A percentile compares a stretch with the other conserved stretches of the same genome.
Conservation (phyloP, 2,113 vertebrate species). For the Scopus umbretta region DNA sequence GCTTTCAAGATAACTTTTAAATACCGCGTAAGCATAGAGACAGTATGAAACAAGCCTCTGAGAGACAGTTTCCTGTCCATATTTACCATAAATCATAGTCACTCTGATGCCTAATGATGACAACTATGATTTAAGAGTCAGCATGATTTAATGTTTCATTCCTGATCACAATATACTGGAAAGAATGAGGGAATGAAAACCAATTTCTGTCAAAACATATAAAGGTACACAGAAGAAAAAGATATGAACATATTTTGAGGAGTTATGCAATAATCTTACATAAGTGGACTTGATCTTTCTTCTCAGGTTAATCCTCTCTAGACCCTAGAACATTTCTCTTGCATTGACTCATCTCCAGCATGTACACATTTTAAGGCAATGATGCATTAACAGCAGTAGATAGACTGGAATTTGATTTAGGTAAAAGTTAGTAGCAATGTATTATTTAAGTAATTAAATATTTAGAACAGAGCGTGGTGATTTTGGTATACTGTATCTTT, state of each 20-base stretch:
- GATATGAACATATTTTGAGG: constrained; percentile 12
- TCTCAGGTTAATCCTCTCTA: constrained; percentile 41
- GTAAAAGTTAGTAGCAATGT: constrained; percentile 1
- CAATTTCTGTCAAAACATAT: constrained; percentile 9
- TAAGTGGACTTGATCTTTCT: constrained; percentile 32
- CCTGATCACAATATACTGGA: background rate
- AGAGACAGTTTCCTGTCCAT: background rate
- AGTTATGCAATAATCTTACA: constrained; percentile 46
- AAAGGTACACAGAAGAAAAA: background rate
- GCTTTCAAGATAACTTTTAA: background rate
- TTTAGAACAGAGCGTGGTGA: background rate
- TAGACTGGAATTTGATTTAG: background rate
- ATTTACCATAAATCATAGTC: background rate
- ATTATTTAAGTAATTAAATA: constrained; percentile 57
- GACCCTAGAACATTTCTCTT: background rate
- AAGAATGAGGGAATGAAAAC: background rate
- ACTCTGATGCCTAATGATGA: background rate
- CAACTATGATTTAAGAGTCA: background rate
- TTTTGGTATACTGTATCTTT: background rate
- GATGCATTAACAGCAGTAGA: background rate
- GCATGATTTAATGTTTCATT: background rate
- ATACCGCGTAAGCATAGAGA: background rate
- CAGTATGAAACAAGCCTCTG: background rate
- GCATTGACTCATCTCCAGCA: constrained; percentile 16
- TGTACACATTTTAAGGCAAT: constrained; percentile 12